Base-by-base conservation (phyloP, 2,888 invertebrate species). In the Bhutanitis thaidina region DNA sequence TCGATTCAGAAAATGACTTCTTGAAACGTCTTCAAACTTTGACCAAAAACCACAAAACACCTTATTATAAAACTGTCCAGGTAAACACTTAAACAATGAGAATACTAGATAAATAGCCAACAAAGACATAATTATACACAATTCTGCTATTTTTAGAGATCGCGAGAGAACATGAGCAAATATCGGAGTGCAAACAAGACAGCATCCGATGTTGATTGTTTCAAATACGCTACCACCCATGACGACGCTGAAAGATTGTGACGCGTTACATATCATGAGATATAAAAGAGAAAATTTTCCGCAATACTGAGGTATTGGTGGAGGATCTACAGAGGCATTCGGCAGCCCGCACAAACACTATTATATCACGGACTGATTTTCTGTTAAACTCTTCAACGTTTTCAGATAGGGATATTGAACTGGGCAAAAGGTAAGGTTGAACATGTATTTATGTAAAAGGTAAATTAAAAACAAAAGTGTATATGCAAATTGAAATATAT, bases 191-290 rank as follows among this genome's bases (percentile, higher is more conserved):
- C 14, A 51, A 51, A 51, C 29, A 40, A 25, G n/a, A 51, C 38
- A 41, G 20, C 36, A 46, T 48, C 47, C 27, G 46, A 47, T 43
- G 27, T 47, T 40, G 12, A 40, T 41, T 45, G 34, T 40, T 44
- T 16, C 35, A 30, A 43, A 37, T 37, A 45, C 3, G 16, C 32
- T 54, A 55, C 60, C 55, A 41, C 55, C 58, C 58, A 58, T 63
- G 63, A 62, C 61, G 58, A 15, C 25, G 56, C 46, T 51, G 20
- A 45, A 30, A 45, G 44, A 50, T 40, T 35, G 27, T 50, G 44
- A 50, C 44, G 39, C 45, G 12, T 25, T 10, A 13, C 14, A 34
- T 9, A 25, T n/a, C n/a, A n/a, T 39, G 32, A 40, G 34, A 51
- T 51, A 51, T 51, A 45, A 35, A 50, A 45, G 51, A 29, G 45